phyloP scores from a whole-genome alignment of 2,888 invertebrate species.

The Stenodema calcarata region DNA sequence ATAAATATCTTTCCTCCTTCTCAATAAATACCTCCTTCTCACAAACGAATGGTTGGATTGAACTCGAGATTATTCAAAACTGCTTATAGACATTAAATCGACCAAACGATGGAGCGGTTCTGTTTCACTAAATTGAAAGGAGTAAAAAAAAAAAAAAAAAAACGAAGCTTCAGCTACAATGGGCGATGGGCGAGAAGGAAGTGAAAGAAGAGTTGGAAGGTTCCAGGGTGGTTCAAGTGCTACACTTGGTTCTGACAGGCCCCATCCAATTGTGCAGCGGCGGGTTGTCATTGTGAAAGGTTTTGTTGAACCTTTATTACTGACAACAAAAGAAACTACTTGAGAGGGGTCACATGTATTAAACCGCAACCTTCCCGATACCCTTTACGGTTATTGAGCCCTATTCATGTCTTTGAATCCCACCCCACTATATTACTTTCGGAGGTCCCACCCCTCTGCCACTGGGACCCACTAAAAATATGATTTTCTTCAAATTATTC shows the following conservation, averaged over 20 bases:
- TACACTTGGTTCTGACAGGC: conserved; percentile 42
- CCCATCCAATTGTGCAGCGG: conserved; percentile 41
- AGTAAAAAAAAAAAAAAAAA: neutral
- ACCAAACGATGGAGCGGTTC: no score
- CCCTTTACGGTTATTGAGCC: conserved; percentile 27
- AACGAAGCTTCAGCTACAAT: neutral
- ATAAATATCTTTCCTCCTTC: no score
- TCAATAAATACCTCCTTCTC: no score
- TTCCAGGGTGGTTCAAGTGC: conserved; percentile 25
- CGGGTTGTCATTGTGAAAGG: conserved; percentile 41
- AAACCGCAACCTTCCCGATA: conserved; percentile 43
- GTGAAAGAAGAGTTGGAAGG: conserved; percentile 31
- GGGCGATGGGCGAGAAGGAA: conserved; percentile 6
- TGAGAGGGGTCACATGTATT: conserved; percentile 43
- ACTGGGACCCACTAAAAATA: neutral
- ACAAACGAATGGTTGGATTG: no score
- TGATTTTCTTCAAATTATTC: neutral
- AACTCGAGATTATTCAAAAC: no score
- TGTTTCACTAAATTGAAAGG: no score
- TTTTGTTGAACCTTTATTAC: conserved; percentile 46
- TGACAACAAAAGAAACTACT: conserved; percentile 41
- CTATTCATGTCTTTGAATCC: conserved; percentile 16
- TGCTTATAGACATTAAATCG: no score
- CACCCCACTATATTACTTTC: neutral
- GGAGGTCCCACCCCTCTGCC: neutral